Conservation (phyloP, 2,797 vertebrate species). For the Cossypha niveicapilla region DNA sequence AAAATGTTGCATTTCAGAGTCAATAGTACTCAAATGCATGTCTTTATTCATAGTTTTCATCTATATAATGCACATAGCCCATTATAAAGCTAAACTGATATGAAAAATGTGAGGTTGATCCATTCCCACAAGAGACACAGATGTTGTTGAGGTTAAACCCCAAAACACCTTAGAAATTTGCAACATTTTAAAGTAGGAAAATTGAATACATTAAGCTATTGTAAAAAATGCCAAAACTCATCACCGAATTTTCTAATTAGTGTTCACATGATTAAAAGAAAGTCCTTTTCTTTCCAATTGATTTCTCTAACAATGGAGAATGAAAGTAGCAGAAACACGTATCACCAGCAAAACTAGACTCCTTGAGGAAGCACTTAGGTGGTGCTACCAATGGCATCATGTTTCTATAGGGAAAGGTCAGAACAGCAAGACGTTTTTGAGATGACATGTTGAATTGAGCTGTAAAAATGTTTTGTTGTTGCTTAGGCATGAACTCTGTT, state of each 20-base stretch:
- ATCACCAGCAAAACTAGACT: neutral
- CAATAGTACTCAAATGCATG: neutral
- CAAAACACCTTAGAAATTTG: neutral
- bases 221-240: neutral
- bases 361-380: neutral
- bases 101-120: neutral
- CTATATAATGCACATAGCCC: neutral
- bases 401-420: neutral
- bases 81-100: neutral
- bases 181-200: neutral
- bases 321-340: neutral
- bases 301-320: neutral
- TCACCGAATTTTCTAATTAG: neutral
- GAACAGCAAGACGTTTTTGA: neutral
- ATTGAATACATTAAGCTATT: neutral
- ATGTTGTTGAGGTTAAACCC: neutral
- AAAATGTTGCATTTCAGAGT: neutral
- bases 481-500: neutral
- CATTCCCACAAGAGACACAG: neutral
- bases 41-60: neutral
- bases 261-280: neutral
- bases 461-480: neutral
- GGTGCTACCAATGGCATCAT: neutral
- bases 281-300: neutral
- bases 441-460: neutral